phyloP scores from a whole-genome alignment of 2,113 vertebrate species.

The Catharus bicknelli region DNA sequence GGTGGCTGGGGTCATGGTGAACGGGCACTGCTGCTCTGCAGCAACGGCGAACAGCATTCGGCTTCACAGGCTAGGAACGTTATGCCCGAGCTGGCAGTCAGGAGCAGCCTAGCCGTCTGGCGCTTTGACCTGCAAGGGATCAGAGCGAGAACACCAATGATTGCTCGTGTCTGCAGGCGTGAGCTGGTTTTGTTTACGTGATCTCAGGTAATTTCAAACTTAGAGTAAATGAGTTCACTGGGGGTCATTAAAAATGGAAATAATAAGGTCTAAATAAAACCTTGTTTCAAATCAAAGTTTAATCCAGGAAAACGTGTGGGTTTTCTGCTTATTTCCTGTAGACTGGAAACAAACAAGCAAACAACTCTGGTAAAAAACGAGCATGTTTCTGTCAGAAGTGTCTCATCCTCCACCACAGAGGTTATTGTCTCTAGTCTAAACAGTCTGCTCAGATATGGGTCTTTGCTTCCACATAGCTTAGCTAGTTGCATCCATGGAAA shows the following conservation, averaged over 20 bases:
- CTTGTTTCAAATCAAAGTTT: neutral
- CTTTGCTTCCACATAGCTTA: neutral
- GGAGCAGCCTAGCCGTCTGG: neutral
- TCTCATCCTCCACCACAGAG: neutral
- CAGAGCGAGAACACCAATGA: neutral
- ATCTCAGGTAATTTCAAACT: neutral
- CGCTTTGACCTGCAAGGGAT: neutral
- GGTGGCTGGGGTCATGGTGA: rapidly evolving
- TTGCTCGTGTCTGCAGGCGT: neutral
- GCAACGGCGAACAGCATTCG: rapidly evolving
- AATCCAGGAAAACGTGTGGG: neutral
- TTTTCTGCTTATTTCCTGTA: neutral
- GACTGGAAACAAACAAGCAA: constrained; percentile 7
- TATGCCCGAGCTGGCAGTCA: rapidly evolving
- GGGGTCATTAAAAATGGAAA: constrained; percentile 1
- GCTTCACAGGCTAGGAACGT: neutral
- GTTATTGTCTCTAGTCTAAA: neutral
- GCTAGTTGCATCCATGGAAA: neutral
- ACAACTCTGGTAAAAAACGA: neutral
- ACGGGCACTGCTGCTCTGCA: neutral
- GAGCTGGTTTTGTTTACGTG: neutral
- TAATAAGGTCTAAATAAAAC: neutral
- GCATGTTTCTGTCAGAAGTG: neutral
- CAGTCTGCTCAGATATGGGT: neutral
- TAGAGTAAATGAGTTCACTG: neutral